Evolutionary conservation across 2,113 vertebrate species (phyloP).

Genomic region (Camelus dromedarius): DNA sequence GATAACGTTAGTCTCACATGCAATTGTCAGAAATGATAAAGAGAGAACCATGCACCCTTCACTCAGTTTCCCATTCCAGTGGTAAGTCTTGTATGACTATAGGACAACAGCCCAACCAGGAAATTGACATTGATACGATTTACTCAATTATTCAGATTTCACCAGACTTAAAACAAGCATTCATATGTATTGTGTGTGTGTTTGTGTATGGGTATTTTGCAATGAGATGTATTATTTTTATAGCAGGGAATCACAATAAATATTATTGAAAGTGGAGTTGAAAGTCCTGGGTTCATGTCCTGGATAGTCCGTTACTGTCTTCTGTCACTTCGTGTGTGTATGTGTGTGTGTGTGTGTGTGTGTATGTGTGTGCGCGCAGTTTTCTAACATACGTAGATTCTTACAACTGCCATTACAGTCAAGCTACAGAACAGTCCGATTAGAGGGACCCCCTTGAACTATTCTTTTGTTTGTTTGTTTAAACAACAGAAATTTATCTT

Average conservation of each 20-base stretch:
- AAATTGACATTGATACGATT: neutral
- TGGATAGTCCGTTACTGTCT: neutral
- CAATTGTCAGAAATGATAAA: neutral
- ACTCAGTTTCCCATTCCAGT: neutral
- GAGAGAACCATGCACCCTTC: neutral
- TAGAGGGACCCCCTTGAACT: neutral
- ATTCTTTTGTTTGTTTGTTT: neutral
- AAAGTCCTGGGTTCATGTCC: neutral
- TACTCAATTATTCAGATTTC: neutral
- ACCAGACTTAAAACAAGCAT: neutral
- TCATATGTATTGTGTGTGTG: neutral
- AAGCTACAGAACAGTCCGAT: neutral
- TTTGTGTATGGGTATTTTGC: neutral
- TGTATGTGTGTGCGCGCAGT: neutral
- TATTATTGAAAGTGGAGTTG: neutral
- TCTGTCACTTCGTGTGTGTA: neutral
- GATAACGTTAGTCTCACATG: neutral
- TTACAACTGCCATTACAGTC: neutral
- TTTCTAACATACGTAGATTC: neutral
- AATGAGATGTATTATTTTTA: neutral
- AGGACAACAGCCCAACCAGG: neutral
- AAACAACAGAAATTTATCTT: neutral
- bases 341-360: neutral
- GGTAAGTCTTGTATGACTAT: neutral
- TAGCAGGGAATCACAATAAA: neutral